phyloP scores from a whole-genome alignment of 2,113 vertebrate species.

The Cnemophilus loriae region DNA sequence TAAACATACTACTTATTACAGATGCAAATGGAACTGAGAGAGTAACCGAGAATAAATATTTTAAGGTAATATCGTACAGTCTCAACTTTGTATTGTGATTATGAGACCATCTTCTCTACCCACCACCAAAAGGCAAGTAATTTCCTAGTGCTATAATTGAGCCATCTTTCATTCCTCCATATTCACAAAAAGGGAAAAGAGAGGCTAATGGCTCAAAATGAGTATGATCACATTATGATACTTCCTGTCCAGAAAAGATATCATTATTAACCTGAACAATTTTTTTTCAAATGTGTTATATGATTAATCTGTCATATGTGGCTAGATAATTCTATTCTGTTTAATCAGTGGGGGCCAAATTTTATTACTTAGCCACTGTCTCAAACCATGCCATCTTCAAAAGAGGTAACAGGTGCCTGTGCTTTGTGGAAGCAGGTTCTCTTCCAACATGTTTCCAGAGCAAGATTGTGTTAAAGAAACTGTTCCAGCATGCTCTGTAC shows the following conservation, averaged over 20 bases:
- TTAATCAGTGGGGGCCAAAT: not conserved
- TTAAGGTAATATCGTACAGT: slow-evolving; percentile 9
- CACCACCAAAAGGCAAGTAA: not conserved
- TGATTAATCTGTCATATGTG: not conserved
- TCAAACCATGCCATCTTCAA: not conserved
- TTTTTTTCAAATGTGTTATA: not conserved
- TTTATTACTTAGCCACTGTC: not conserved
- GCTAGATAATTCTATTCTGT: not conserved
- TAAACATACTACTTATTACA: not conserved
- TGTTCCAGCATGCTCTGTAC: not conserved
- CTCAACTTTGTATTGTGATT: not conserved
- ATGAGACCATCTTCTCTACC: not conserved
- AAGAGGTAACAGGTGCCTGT: not conserved
- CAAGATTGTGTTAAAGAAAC: not conserved
- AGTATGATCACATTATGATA: not conserved
- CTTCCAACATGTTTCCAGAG: not conserved
- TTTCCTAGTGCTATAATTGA: slow-evolving; percentile 50
- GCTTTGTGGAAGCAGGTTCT: not conserved
- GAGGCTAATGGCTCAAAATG: not conserved
- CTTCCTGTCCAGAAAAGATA: not conserved
- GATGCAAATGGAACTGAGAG: not conserved
- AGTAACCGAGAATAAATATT: slow-evolving; percentile 25
- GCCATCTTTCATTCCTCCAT: slow-evolving; percentile 5
- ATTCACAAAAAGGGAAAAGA: not conserved
- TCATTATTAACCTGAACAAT: not conserved